Evolutionary conservation across 2,888 invertebrate genomes (phyloP).

Genomic region (Cheilosia vernalis): DNA sequence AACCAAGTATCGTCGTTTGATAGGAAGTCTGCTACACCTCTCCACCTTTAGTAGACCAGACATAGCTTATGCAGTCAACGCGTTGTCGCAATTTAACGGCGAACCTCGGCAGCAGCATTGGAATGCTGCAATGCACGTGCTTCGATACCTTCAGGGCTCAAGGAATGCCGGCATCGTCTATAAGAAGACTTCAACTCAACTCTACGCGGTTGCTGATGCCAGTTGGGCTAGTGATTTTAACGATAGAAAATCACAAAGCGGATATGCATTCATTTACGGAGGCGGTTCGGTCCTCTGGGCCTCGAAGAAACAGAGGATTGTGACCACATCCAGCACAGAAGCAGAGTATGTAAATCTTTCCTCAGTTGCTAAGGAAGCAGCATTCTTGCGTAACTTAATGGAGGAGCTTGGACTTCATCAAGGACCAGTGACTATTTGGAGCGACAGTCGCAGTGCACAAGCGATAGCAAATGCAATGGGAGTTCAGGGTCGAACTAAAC

Average conservation of each 20-base stretch:
- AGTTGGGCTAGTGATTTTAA: constrained; percentile 22
- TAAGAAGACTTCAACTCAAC: too few relatives aligned
- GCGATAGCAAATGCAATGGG: constrained; percentile 16
- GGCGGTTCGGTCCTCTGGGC: constrained; percentile 5
- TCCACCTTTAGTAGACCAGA: constrained; percentile 54
- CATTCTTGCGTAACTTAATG: too few relatives aligned
- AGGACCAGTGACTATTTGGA: constrained; percentile 22
- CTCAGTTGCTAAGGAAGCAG: too few relatives aligned
- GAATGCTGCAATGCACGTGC: constrained; percentile 11
- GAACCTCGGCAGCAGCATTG: constrained; percentile 40
- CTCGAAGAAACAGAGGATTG: not conserved
- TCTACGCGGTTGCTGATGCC: too few relatives aligned
- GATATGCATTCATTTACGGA: not conserved
- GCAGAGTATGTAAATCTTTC: too few relatives aligned
- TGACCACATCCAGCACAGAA: too few relatives aligned
- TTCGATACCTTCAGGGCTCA: too few relatives aligned
- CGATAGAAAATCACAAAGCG: constrained; percentile 13
- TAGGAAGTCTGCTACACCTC: constrained; percentile 33
- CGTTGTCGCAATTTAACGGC: constrained; percentile 11
- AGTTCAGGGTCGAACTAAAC: constrained; percentile 38
- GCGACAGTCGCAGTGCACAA: constrained; percentile 27
- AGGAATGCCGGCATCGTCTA: too few relatives aligned
- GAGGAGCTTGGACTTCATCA: constrained; percentile 1
- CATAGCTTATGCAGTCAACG: constrained; percentile 38
- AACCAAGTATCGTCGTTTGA: constrained; percentile 33